Evolutionary conservation across 2,888 invertebrate species (phyloP).

Genomic region (Oscheius sp.): DNA sequence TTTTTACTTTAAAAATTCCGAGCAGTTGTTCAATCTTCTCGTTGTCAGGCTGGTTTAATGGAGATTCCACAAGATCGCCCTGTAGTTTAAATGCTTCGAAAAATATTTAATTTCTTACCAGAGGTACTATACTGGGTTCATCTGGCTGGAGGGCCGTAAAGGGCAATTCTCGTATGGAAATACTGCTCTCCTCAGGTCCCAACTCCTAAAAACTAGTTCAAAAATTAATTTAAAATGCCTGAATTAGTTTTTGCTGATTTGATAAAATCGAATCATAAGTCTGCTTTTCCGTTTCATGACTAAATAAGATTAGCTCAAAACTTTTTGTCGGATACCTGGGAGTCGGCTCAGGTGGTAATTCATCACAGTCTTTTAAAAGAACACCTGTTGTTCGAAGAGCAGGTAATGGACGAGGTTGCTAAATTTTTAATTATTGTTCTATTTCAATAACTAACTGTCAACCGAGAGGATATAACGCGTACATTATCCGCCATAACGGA

Average conservation of each 20-base stretch:
- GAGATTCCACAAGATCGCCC: conserved; percentile 3
- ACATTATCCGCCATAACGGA: neutral
- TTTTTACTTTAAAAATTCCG: too few relatives aligned
- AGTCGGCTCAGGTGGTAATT: neutral
- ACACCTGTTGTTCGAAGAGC: neutral
- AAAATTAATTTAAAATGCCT: conserved; percentile 1
- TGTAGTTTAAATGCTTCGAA: too few relatives aligned
- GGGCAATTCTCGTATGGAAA: conserved; percentile 16
- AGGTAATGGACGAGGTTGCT: conserved; percentile 12
- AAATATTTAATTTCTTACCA: neutral
- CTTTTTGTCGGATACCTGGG: too few relatives aligned
- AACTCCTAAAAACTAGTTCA: conserved; percentile 6
- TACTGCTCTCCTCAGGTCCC: conserved; percentile 13
- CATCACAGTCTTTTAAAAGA: neutral
- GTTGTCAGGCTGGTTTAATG: neutral
- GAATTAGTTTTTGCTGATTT: too few relatives aligned
- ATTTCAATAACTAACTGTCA: neutral
- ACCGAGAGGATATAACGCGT: conserved; percentile 1
- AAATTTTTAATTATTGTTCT: neutral
- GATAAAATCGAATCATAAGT: too few relatives aligned
- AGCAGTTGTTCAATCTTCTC: too few relatives aligned
- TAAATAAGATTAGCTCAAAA: too few relatives aligned
- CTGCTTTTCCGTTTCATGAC: too few relatives aligned
- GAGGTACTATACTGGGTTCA: conserved; percentile 1
- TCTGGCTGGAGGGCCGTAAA: neutral